phyloP scores from a whole-genome alignment of 2,113 vertebrate genomes.

The Eublepharis macularius region DNA sequence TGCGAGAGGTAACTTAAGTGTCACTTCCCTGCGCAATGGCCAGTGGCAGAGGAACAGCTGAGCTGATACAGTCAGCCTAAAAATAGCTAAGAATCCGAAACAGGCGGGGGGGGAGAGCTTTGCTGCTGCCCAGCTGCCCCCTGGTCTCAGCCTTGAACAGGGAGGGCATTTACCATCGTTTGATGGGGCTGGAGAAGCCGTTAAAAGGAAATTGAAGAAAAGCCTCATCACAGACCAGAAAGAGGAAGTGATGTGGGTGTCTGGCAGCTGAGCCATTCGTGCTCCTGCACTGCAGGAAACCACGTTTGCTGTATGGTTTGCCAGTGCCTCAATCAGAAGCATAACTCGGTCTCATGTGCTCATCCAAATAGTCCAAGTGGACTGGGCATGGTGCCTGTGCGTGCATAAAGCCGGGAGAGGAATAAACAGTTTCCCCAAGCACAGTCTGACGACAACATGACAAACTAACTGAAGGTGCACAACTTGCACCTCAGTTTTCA shows the following conservation, averaged over 20 bases:
- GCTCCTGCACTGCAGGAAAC: neutral
- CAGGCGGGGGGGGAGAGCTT: neutral
- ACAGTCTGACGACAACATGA: no score
- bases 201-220: neutral
- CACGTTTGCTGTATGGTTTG: no score
- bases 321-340: neutral
- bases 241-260: slow-evolving; percentile 71
- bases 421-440: no score
- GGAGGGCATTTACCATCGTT: slow-evolving; percentile 44
- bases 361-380: neutral
- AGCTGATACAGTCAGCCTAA: slow-evolving; percentile 78
- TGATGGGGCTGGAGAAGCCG: neutral
- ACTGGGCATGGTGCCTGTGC: neutral
- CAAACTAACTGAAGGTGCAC: neutral
- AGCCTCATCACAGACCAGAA: slow-evolving; percentile 15
- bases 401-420: neutral
- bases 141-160: slow-evolving; percentile 31
- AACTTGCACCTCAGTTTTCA: no score
- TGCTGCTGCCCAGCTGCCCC: slow-evolving; percentile 47
- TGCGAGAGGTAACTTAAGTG: slow-evolving; percentile 66
- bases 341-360: slow-evolving; percentile 1
- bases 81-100: slow-evolving; percentile 80
- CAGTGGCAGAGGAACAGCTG: slow-evolving; percentile 82
- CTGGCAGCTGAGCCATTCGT: neutral
- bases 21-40: slow-evolving; percentile 67